Conservation (phyloP, 2,888 invertebrate genomes). For the Phoronis australis region DNA sequence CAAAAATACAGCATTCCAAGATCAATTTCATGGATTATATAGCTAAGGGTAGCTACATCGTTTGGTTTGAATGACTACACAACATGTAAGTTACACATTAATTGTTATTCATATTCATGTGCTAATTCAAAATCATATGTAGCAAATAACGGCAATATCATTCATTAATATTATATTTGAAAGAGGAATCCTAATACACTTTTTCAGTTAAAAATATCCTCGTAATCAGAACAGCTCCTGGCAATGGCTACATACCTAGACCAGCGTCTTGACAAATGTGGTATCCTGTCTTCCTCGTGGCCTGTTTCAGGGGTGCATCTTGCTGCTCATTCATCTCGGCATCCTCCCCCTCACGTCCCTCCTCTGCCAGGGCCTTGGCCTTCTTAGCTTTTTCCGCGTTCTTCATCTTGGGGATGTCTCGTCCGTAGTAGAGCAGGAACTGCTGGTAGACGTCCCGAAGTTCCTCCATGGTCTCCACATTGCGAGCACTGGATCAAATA, state of each 20-base stretch:
- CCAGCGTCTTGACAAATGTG: slow-evolving; percentile 80
- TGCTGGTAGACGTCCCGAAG: slow-evolving; percentile 88
- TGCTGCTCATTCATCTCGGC: slow-evolving; percentile 51
- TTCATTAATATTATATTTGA: too few species aligned
- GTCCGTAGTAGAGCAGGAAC: slow-evolving; percentile 86
- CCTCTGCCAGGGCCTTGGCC: slow-evolving; percentile 15
- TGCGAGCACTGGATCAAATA: slow-evolving; percentile 40
- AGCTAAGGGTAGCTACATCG: too few species aligned
- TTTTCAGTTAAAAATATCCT: too few species aligned
- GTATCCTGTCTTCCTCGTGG: slow-evolving; percentile 81
- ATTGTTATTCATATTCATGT: too few species aligned
- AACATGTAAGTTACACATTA: too few species aligned
- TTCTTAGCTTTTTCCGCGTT: slow-evolving; percentile 53
- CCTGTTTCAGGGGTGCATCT: slow-evolving; percentile 70
- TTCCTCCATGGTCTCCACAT: slow-evolving; percentile 66
- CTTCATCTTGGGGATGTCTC: slow-evolving; percentile 58
- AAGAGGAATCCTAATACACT: too few species aligned
- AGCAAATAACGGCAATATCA: too few species aligned
- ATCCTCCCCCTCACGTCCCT: slow-evolving; percentile 28
- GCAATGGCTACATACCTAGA: slow-evolving; percentile 54
- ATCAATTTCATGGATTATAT: too few species aligned
- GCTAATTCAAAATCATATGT: too few species aligned
- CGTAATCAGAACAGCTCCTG: too few species aligned
- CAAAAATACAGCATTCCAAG: too few species aligned
- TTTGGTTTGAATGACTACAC: too few species aligned